phyloP scores from a whole-genome alignment of 1,140 invertebrate species.

The Drosophila ananassae region DNA sequence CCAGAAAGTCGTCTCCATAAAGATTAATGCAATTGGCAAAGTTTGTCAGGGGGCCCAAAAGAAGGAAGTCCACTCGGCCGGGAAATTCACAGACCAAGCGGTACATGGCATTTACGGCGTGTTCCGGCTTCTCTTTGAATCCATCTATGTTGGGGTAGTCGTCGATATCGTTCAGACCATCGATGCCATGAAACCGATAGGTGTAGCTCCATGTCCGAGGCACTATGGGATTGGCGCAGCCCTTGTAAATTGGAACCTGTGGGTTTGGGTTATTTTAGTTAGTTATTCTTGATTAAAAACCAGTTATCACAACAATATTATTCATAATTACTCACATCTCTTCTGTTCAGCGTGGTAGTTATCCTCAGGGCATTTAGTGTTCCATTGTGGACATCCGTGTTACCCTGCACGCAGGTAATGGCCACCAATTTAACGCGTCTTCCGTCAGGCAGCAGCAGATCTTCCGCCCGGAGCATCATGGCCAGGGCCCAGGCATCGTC shows the following conservation, averaged over 20 bases:
- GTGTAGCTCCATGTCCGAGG: conserved; percentile 18
- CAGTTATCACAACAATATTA: too few species aligned
- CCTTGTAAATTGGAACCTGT: conserved; percentile 88
- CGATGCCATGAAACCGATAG: conserved; percentile 83
- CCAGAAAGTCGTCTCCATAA: conserved; percentile 87
- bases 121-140: conserved; percentile 24
- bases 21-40: conserved; percentile 89
- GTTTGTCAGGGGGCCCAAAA: conserved; percentile 89
- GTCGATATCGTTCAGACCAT: conserved; percentile 87
- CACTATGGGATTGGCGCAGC: conserved; percentile 84
- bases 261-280: neutral
- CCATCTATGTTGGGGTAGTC: conserved; percentile 22
- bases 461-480: conserved; percentile 86
- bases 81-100: conserved; percentile 80
- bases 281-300: too few species aligned
- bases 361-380: conserved; percentile 86
- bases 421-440: conserved; percentile 85
- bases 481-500: conserved; percentile 88
- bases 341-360: conserved; percentile 84
- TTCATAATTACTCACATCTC: conserved; percentile 84
- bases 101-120: conserved; percentile 84
- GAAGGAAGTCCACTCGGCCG: conserved; percentile 38
- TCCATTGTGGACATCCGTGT: conserved; percentile 85
- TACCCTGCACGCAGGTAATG: conserved; percentile 88
- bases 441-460: conserved; percentile 1